phyloP scores from a whole-genome alignment of 1,140 invertebrate genomes.

The Danaus melanippus region DNA sequence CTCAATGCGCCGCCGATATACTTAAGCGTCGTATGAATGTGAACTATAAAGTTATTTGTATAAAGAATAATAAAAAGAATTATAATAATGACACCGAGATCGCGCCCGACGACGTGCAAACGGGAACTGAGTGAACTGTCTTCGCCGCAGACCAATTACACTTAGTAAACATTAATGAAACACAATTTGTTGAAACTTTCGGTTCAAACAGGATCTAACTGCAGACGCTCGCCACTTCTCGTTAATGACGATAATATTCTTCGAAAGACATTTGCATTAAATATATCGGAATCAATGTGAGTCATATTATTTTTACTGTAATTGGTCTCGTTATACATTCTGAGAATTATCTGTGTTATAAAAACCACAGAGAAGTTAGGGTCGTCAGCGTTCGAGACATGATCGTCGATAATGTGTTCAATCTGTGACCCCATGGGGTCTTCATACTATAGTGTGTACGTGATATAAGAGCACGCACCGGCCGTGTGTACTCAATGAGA shows the following conservation, averaged over 20 bases:
- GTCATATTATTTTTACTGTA: no score
- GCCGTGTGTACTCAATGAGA: slow-evolving; percentile 7
- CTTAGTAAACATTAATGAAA: slow-evolving; percentile 39
- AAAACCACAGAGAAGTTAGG: neutral
- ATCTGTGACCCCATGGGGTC: no score
- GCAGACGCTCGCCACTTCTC: slow-evolving; percentile 18
- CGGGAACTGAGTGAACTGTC: slow-evolving; percentile 35
- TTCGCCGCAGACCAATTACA: slow-evolving; percentile 52
- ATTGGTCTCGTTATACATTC: no score
- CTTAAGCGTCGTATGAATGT: slow-evolving; percentile 14
- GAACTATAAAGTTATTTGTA: slow-evolving; percentile 7
- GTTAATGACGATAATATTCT: neutral
- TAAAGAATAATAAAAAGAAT: slow-evolving; percentile 2
- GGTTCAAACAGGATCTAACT: slow-evolving; percentile 68
- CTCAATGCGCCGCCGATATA: slow-evolving; percentile 17
- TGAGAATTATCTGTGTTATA: no score
- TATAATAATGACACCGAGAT: slow-evolving; percentile 13
- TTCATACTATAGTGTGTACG: neutral
- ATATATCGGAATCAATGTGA: no score
- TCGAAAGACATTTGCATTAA: no score
- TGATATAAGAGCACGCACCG: neutral
- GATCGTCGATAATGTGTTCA: neutral
- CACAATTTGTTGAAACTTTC: slow-evolving; percentile 49
- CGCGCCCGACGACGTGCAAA: slow-evolving; percentile 26
- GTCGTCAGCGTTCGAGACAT: neutral